Evolutionary conservation across 2,797 vertebrate genomes (phyloP).

Genomic region (Tenualosa thibaudeaui): DNA sequence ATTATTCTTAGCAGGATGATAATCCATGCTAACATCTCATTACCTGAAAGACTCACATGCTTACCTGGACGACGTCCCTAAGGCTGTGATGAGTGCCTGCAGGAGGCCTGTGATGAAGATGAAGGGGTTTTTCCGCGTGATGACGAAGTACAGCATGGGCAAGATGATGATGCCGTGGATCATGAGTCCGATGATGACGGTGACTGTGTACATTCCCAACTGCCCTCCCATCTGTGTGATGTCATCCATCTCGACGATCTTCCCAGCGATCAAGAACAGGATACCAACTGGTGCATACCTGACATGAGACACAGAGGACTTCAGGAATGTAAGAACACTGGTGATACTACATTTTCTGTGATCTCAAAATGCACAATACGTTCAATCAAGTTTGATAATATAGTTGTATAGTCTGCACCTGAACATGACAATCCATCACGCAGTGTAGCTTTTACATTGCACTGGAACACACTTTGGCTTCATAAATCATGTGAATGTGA

Average conservation of each 20-base stretch:
- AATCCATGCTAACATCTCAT: background rate
- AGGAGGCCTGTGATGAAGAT: constrained; percentile 91
- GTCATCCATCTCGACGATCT: constrained; percentile 98
- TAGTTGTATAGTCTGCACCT: too few relatives aligned
- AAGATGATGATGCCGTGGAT: constrained; percentile 89
- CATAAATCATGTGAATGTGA: background rate
- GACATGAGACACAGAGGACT: background rate
- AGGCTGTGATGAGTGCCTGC: constrained; percentile 90
- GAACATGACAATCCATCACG: too few relatives aligned
- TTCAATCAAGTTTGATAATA: background rate
- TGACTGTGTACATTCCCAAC: constrained; percentile 95
- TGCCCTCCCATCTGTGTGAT: constrained; percentile 93
- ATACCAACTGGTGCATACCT: constrained; percentile 95
- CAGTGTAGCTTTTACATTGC: background rate
- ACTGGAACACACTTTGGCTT: background rate
- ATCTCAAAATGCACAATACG: background rate
- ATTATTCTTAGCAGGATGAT: background rate
- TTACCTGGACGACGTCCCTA: constrained; percentile 95
- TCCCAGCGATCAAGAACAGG: constrained; percentile 94
- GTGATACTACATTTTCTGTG: background rate
- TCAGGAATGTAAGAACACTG: background rate
- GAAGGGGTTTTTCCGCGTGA: constrained; percentile 93
- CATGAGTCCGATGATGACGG: constrained; percentile 89
- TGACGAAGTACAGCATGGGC: constrained; percentile 89
- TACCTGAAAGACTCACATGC: constrained; percentile 19